These are phyloP conservation scores for Pygmarrhopalites habei DNA, from an alignment of 1,140 invertebrate species.

Conservation along the genomic window DNA sequence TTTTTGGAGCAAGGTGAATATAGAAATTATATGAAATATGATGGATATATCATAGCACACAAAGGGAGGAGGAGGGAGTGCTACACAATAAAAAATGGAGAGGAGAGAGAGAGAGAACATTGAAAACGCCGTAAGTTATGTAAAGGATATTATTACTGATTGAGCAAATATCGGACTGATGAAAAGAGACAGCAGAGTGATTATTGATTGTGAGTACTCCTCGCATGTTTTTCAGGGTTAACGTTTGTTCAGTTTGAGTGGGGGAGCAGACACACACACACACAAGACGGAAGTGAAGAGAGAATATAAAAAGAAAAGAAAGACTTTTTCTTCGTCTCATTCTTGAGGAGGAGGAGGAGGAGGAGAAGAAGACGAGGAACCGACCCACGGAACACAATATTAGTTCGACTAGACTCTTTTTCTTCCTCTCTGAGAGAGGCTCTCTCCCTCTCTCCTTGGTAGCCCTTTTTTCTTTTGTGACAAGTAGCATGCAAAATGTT, in stretches of 20 bases:
- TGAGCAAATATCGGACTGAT: conserved; percentile 16
- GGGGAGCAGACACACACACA: too few species aligned
- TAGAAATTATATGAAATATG: too few species aligned
- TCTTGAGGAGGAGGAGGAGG: conserved; percentile 1
- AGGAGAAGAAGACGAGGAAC: background rate
- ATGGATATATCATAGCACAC: too few species aligned
- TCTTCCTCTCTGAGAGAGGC: too few species aligned
- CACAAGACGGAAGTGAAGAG: background rate
- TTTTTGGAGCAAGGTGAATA: too few species aligned
- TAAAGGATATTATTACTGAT: background rate
- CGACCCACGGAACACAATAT: background rate
- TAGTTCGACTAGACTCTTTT: background rate
- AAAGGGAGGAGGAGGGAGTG: too few species aligned
- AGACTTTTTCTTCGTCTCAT: too few species aligned
- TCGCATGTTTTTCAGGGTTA: background rate
- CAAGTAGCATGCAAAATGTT: background rate
- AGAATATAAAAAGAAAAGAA: background rate
- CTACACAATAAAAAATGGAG: too few species aligned
- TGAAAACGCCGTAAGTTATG: conserved; percentile 1
- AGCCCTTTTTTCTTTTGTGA: too few species aligned
- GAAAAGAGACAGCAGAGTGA: conserved; percentile 6
- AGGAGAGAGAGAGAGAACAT: background rate
- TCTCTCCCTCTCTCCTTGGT: too few species aligned
- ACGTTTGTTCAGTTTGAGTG: too few species aligned
- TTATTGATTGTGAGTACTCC: conserved; percentile 15